Evolutionary conservation across 2,888 invertebrate species (phyloP), one percentile per base, ranked within the genome.

Genomic region (Drosophila recens): DNA sequence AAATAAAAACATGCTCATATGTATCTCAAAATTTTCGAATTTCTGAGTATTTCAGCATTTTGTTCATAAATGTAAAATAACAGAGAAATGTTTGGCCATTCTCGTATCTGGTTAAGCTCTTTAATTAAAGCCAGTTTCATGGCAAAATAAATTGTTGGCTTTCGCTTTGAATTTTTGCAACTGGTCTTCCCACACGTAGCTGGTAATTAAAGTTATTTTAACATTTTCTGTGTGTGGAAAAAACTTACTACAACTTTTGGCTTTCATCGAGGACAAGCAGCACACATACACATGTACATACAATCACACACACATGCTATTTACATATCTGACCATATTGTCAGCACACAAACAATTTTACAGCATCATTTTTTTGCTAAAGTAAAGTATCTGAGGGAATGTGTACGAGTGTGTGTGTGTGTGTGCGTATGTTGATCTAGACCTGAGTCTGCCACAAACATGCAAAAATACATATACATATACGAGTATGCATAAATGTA

Each of bases 181-280:
- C 42, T 52, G 70, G 71, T 56, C 45, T 43, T 52, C 57, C 52
- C 72, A 59, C 58, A 30, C 30, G 8, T 58, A 71, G 79, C 54
- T 78, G 69, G 66, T 74, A 82, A 75, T 90, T 86, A 77, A 88
- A 80, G 76, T 88, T 79, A 67, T 72, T 86, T 80, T 80, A 58
- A 53, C 82, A 82, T 69, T 71, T 68, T 45, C 4, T 53, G 11
- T 57, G 34, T 27, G 65, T 27, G 27, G 27, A 33, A 77, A 77
- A 73, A 86, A 80, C 70, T 58, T 38, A 43, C 65, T 71, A 64
- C 48, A 68, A 56, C 82, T 75, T 71, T 75, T 67, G 65, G 52
- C 48, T 71, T 66, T 63, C 65, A 62, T 67, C 61, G 30, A 40
- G 43, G 30, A 62, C 42, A 66, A 48, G 30, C 53, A 20, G 33